A percentile compares a stretch with the other conserved stretches of the same genome.
These are phyloP conservation scores for Agapostemon virescens DNA, from an alignment of 2,888 invertebrate species.

Conservation along the genomic window DNA sequence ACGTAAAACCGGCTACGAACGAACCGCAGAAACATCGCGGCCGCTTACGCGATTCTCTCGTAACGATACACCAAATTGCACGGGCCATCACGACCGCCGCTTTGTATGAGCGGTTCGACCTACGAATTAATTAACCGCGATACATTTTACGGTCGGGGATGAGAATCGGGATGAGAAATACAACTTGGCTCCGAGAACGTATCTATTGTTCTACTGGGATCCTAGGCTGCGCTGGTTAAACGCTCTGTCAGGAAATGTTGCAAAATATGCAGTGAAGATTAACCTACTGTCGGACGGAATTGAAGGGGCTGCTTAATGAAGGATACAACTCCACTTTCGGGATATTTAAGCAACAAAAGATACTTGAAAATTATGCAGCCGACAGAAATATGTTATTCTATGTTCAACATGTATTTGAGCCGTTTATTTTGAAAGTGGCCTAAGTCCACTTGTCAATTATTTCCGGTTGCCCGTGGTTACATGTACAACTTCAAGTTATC, in stretches of 20 bases:
- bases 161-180: conserved; percentile 13
- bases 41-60: conserved; percentile 45
- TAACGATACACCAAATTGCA: conserved; percentile 59
- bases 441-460: too few species aligned
- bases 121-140: conserved; percentile 59
- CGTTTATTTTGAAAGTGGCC: too few species aligned
- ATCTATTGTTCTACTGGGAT: conserved; percentile 15
- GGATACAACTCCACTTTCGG: not conserved
- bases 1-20: conserved; percentile 54
- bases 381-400: not conserved
- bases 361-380: not conserved
- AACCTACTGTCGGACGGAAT: not conserved
- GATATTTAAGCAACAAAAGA: not conserved
- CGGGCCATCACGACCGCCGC: conserved; percentile 30
- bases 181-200: not conserved
- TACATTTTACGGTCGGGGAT: conserved; percentile 29
- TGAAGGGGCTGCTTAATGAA: not conserved
- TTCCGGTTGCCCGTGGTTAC: too few species aligned
- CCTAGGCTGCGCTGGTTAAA: not conserved
- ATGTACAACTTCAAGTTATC: too few species aligned
- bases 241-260: not conserved
- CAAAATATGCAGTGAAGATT: not conserved
- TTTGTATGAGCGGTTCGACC: conserved; percentile 35
- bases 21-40: conserved; percentile 38
- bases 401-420: not conserved